Evolutionary conservation across 1,140 invertebrate species (phyloP).

Genomic region (Formica exsecta): DNA sequence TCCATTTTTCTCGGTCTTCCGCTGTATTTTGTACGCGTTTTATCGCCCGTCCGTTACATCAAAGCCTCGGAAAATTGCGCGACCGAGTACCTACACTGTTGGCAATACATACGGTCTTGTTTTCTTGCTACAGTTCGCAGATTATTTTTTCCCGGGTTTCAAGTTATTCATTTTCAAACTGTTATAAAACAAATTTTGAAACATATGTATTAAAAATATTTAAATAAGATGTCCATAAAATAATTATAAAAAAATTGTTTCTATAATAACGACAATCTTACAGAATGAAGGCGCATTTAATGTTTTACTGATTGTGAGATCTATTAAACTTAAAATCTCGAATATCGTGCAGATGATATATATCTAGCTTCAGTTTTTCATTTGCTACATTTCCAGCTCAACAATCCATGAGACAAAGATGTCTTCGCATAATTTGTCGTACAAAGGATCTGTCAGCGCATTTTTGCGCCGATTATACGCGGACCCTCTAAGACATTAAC

Average conservation of each 20-base stretch:
- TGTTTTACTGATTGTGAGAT: too few relatives aligned
- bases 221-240: neutral
- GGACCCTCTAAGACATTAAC: slow-evolving; percentile 12
- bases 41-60: slow-evolving; percentile 63
- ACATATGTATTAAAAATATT: neutral
- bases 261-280: neutral
- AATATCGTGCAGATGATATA: neutral
- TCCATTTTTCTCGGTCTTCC: slow-evolving; percentile 64
- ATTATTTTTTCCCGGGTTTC: slow-evolving; percentile 25
- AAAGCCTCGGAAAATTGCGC: slow-evolving; percentile 62
- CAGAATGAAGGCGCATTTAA: neutral
- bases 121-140: slow-evolving; percentile 26
- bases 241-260: neutral
- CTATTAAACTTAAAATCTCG: neutral
- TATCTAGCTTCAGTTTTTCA: neutral
- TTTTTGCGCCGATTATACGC: slow-evolving; percentile 56
- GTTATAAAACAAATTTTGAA: slow-evolving; percentile 9
- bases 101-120: slow-evolving; percentile 28
- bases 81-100: slow-evolving; percentile 20
- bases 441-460: slow-evolving; percentile 46
- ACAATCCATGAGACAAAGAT: slow-evolving; percentile 20
- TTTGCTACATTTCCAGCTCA: slow-evolving; percentile 34
- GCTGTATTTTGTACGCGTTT: slow-evolving; percentile 62
- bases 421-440: slow-evolving; percentile 21
- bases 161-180: slow-evolving; percentile 23